Evolutionary conservation across 1,140 invertebrate species (phyloP).

Genomic region (Magallana gigas): DNA sequence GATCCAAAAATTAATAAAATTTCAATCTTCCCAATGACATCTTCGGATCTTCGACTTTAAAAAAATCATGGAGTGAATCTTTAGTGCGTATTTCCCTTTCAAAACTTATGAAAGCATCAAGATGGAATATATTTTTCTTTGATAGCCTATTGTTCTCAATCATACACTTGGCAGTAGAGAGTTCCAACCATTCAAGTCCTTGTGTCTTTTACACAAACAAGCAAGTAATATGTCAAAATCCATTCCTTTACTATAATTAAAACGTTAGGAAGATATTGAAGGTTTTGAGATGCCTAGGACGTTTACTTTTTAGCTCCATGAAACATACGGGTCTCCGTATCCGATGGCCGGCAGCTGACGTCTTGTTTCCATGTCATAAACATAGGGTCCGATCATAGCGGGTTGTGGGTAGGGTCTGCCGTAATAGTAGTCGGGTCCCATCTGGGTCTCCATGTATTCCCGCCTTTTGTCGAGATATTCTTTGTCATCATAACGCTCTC

Average conservation of each 20-base stretch:
- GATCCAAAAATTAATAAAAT: no score
- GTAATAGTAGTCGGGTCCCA: constrained; percentile 35
- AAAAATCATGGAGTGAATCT: no score
- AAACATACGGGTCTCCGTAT: constrained; percentile 58
- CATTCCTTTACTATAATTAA: background rate
- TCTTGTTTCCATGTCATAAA: constrained; percentile 64
- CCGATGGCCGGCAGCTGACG: constrained; percentile 63
- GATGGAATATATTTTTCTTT: no score
- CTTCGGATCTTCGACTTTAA: no score
- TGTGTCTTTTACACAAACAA: no score
- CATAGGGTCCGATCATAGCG: constrained; percentile 53
- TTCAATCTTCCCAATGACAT: no score
- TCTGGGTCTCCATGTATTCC: constrained; percentile 29
- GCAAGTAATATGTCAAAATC: background rate
- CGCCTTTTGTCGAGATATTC: constrained; percentile 65
- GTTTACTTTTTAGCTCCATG: constrained; percentile 37
- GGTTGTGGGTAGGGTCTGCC: background rate
- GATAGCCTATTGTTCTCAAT: no score
- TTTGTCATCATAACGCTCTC: constrained; percentile 67
- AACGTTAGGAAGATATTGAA: background rate
- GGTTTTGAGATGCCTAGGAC: background rate
- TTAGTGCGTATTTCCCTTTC: no score
- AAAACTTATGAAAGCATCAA: no score
- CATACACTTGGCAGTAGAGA: background rate
- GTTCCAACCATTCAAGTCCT: background rate